Base-by-base conservation (phyloP, 1,140 invertebrate species). In the Portunus trituberculatus region DNA sequence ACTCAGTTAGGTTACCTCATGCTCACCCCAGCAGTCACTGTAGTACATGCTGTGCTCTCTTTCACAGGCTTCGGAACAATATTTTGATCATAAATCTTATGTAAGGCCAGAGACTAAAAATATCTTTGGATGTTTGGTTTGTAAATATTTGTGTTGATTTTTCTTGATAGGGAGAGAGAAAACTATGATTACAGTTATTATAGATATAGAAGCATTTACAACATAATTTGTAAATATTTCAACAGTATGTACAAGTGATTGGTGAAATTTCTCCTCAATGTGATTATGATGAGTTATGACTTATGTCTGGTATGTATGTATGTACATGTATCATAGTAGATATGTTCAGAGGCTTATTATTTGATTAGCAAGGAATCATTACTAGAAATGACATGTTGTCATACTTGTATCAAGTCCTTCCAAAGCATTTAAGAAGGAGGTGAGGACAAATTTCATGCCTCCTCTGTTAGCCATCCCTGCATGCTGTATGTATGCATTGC, bases 321-420 rank as follows among this genome's bases (percentile, higher is more conserved):
- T 95, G 94, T 95, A 95, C 94, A 95, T 95, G 94, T 95, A 95
- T 95, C 94, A 95, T 95, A 95, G 94, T 95, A 95, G 94, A 95
- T 95, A 86, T 92, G 90, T 95, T 84, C 94, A 95, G 94, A 95
- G 94, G 94, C 94, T 95, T 95, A 95, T 95, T 95, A 91, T 91
- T 95, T 91, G 90, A 95, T 67, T 95, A 92, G 89, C 89, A 92
- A 95, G 90, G 89, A 91, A 87, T 91, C 52, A 91, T 87, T 46
- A 92, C 67, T 92, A 95, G 89, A 95, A 86, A 45, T 95, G 93
- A 90, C 93, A 59, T 91, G 88, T 94, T 94, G 93, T 94, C 93
- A 94, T 82, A 94, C 87, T 90, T 91, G 93, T 94, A 94, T 90
- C 87, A 94, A 94, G 89, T 94, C 93, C 93, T 94, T 94, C 93